Conservation (phyloP, 2,113 vertebrate genomes). For the Mustela lutreola region DNA sequence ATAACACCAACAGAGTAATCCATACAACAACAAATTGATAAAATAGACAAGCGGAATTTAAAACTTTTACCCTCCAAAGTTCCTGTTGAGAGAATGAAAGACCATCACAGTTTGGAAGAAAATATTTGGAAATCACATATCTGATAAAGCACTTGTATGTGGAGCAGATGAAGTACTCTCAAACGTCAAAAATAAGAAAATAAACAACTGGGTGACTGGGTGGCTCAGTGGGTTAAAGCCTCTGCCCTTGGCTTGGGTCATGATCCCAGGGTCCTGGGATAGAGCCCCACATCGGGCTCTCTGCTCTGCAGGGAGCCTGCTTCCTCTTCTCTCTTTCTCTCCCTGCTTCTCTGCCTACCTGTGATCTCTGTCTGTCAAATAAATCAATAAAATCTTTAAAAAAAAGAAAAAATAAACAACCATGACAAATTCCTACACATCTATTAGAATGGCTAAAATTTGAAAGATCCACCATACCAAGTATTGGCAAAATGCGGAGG, state of each 20-base stretch:
- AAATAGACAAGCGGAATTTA: neutral
- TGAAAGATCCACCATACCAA: neutral
- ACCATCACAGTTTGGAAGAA: neutral
- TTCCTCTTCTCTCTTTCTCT: too few species aligned
- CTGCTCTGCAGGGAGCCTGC: too few species aligned
- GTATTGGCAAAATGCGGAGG: neutral
- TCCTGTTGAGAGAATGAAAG: neutral
- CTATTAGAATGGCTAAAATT: neutral
- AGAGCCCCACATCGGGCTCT: too few species aligned
- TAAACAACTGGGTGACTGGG: neutral
- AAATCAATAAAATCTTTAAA: too few species aligned
- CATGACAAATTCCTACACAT: neutral
- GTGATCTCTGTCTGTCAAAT: too few species aligned
- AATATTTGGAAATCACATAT: constrained; percentile 28
- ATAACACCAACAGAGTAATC: neutral
- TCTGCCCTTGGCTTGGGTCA: too few species aligned
- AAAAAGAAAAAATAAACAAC: neutral
- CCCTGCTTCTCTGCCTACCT: too few species aligned
- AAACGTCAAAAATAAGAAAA: constrained; percentile 2
- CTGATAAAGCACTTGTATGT: neutral
- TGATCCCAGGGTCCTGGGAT: too few species aligned
- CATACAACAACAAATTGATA: neutral
- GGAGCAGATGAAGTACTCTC: constrained; percentile 20
- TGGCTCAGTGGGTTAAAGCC: too few species aligned
- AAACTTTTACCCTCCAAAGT: neutral